Evolutionary conservation across 1,140 invertebrate genomes (phyloP).

Genomic region (Brachystomella parvula): DNA sequence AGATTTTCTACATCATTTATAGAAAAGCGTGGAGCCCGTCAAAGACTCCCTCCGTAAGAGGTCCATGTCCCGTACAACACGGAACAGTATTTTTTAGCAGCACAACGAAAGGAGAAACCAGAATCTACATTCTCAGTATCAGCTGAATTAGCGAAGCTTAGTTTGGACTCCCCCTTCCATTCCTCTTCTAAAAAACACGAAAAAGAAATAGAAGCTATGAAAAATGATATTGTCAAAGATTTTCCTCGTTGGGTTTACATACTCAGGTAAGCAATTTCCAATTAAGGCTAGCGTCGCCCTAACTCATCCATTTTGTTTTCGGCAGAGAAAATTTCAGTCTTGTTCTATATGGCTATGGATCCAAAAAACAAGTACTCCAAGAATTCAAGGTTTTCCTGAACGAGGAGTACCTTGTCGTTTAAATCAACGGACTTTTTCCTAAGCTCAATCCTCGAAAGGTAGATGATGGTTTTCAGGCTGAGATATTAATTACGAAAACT

Average conservation of each 20-base stretch:
- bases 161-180: neutral
- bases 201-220: conserved; percentile 2
- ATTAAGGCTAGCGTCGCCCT: neutral
- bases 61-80: conserved; percentile 15
- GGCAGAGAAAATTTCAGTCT: conserved; percentile 32
- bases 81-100: conserved; percentile 24
- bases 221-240: conserved; percentile 15
- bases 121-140: conserved; percentile 23
- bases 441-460: conserved; percentile 32
- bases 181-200: conserved; percentile 8
- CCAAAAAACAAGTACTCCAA: conserved; percentile 22
- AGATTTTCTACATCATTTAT: neutral
- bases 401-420: conserved; percentile 9
- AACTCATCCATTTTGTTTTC: neutral
- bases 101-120: conserved; percentile 6
- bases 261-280: conserved; percentile 18
- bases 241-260: conserved; percentile 25
- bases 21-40: neutral
- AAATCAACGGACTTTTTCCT: conserved; percentile 29
- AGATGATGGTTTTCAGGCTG: no score
- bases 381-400: conserved; percentile 21
- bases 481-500: no score
- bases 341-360: conserved; percentile 33
- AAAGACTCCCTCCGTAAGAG: neutral
- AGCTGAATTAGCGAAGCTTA: conserved; percentile 16